These are phyloP conservation scores for Drosophila lini DNA, from an alignment of 1,140 invertebrate species.

Conservation along the genomic window DNA sequence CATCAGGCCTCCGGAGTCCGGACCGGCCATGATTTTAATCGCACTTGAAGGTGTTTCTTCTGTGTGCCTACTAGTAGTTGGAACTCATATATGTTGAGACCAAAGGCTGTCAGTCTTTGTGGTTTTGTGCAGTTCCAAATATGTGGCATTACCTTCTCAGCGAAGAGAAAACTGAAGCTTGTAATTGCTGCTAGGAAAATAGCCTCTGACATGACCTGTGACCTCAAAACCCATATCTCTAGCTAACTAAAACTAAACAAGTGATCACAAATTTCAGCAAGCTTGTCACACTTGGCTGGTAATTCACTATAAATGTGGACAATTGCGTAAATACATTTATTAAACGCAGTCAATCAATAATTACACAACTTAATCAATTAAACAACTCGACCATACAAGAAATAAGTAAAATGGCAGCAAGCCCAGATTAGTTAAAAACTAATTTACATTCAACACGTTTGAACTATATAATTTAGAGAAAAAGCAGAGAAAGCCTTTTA, in stretches of 20 bases:
- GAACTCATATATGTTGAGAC: conserved; percentile 9
- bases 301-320: conserved; percentile 1
- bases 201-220: conserved; percentile 7
- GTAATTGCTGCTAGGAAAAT: conserved; percentile 10
- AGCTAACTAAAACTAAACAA: background rate
- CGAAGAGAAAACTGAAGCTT: conserved; percentile 17
- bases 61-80: conserved; percentile 23
- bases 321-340: background rate
- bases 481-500: conserved; percentile 8
- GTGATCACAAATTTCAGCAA: background rate
- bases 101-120: conserved; percentile 15
- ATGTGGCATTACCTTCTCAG: conserved; percentile 17
- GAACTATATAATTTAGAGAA: conserved; percentile 2
- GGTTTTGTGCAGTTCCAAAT: conserved; percentile 16
- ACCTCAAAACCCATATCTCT: conserved; percentile 3
- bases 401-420: background rate
- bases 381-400: background rate
- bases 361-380: conserved; percentile 13
- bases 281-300: conserved; percentile 6
- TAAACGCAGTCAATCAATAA: conserved; percentile 11
- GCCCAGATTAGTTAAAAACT: background rate
- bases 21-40: conserved; percentile 48
- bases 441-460: conserved; percentile 3
- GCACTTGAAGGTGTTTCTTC: conserved; percentile 51
- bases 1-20: conserved; percentile 24